Evolutionary conservation across 1,140 invertebrate genomes (phyloP), one percentile per base, ranked within the genome.

Genomic region (Ectropis grisescens): DNA sequence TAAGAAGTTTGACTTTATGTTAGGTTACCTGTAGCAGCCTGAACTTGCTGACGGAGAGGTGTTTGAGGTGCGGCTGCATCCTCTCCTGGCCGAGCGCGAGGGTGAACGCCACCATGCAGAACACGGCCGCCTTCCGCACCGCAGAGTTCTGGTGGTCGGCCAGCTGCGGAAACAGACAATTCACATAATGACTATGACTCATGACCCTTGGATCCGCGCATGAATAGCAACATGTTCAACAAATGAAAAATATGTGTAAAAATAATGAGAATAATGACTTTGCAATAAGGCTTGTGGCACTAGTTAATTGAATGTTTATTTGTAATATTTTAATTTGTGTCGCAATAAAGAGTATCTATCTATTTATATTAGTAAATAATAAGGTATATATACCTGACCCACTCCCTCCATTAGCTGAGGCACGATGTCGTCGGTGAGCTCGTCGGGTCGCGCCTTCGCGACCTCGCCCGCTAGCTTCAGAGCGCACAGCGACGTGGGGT

Each of bases 51-150:
- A 92, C 90, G 45, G 90, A 92, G 6, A 98, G 82, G 11, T 87
- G 85, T 12, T 85, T 84, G 13, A 97, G 82, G 64, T 95, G 91
- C 0, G 93, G 92, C 47, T 90, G 86, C 55, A 98, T 85, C 12
- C 86, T 82, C 11, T 91, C 90, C 54, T 97, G 93, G 1, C 95
- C 96, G 2, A 97, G 89, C 9, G 89, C 88, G 47, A 90, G 87
- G 47, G 97, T 93, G 36, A 97, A 88, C 15, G 94, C 92, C 1
- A 98, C 96, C 89, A 98, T 95, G 64, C 94, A 96, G 75, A 98
- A 97, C 1, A 98, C 94, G 5, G 94, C 92, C 40, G 94, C 94
- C 70, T 98, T 98, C 9, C 96, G 86, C 13, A 98, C 94, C 35
- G 92, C 89, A 41, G 93, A 96, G 68, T 97, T 93, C 11, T 85